Evolutionary conservation across 2,113 vertebrate species (phyloP).

Genomic region (Phalacrocorax carbo): DNA sequence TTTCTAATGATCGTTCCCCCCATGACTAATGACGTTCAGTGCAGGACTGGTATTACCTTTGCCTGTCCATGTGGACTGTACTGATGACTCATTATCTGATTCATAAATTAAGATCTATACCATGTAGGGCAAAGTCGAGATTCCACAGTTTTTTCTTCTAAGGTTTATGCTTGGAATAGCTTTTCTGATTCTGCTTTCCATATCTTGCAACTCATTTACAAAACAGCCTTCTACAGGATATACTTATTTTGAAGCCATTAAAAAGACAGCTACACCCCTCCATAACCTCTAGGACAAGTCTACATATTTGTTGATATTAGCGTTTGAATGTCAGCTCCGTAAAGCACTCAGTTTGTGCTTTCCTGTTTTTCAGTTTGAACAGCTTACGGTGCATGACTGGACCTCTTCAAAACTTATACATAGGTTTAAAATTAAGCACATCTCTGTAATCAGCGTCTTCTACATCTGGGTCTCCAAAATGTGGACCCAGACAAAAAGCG

Average conservation of each 20-base stretch:
- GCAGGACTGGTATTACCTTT: not conserved
- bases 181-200: not conserved
- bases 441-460: not conserved
- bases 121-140: not conserved
- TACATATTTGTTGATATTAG: not conserved
- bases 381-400: not conserved
- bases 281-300: not conserved
- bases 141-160: not conserved
- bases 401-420: not conserved
- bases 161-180: not conserved
- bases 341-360: not conserved
- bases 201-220: not conserved
- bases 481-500: not conserved
- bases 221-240: not conserved
- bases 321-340: not conserved
- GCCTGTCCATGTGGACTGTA: not conserved
- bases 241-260: not conserved
- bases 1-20: not conserved
- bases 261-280: not conserved
- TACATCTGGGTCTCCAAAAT: not conserved
- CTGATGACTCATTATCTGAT: not conserved
- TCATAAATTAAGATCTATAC: not conserved
- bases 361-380: not conserved
- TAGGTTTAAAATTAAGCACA: not conserved
- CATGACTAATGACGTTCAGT: not conserved